Conservation (phyloP, 2,797 vertebrate species). For the Hydrolagus colliei region DNA sequence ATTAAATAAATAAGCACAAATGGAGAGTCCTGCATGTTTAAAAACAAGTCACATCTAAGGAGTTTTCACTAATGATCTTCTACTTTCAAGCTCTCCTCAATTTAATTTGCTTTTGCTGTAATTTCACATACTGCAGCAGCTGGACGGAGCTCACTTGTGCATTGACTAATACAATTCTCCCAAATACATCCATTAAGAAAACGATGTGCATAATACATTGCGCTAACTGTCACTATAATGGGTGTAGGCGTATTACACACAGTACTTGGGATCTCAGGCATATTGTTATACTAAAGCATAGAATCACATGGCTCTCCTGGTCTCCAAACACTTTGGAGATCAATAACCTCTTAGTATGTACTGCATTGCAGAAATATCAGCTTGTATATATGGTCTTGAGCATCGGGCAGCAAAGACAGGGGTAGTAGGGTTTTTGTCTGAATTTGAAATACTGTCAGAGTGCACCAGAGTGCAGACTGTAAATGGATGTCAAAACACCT, state of each 20-base stretch:
- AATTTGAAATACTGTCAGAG: conserved; percentile 7
- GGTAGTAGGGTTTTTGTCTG: background rate
- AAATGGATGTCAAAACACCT: background rate
- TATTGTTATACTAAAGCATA: background rate
- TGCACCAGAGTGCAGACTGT: background rate
- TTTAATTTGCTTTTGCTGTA: background rate
- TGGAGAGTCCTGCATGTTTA: background rate
- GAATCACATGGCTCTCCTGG: background rate
- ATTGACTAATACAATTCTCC: background rate
- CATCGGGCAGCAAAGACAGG: background rate
- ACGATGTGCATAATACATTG: background rate
- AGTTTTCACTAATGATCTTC: background rate
- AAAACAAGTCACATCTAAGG: background rate
- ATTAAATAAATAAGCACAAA: background rate
- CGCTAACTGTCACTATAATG: background rate
- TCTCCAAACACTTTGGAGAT: conserved; percentile 11
- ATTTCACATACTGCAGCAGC: background rate
- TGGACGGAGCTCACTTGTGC: background rate
- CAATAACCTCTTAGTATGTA: background rate
- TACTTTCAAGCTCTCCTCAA: background rate
- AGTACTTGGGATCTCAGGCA: background rate
- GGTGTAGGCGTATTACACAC: background rate
- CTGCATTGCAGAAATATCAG: conserved; percentile 19
- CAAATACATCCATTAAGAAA: background rate
- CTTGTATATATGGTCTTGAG: background rate